Conservation (phyloP, 1,140 invertebrate genomes). For the Euwallacea similis region DNA sequence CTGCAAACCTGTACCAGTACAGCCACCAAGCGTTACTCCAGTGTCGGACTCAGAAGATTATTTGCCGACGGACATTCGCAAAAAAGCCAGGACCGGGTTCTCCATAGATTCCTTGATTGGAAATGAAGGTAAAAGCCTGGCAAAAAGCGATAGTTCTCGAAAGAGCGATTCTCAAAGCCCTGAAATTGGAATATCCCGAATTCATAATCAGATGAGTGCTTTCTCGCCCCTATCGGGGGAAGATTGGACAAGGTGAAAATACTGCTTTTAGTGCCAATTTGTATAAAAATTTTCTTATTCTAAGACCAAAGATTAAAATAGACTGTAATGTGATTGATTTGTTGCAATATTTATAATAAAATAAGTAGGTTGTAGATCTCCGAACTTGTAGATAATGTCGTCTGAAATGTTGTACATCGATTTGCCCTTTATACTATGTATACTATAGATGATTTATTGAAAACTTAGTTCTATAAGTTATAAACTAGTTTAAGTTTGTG, state of each 20-base stretch:
- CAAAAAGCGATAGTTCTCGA: slow-evolving; percentile 33
- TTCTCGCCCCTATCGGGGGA: slow-evolving; percentile 50
- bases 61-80: slow-evolving; percentile 44
- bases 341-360: slow-evolving; percentile 47
- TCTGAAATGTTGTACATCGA: neutral
- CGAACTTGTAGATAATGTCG: slow-evolving; percentile 13
- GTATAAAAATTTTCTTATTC: slow-evolving; percentile 18
- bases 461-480: slow-evolving; percentile 45
- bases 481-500: no score
- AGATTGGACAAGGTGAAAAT: slow-evolving; percentile 53
- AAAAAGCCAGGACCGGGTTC: slow-evolving; percentile 51
- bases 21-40: slow-evolving; percentile 51
- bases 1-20: slow-evolving; percentile 58
- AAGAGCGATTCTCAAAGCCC: slow-evolving; percentile 42
- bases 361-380: slow-evolving; percentile 25
- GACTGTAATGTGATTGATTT: slow-evolving; percentile 45
- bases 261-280: neutral
- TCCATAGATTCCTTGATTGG: slow-evolving; percentile 53
- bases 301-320: slow-evolving; percentile 45
- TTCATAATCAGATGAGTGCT: slow-evolving; percentile 49
- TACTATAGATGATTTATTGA: slow-evolving; percentile 26
- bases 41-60: slow-evolving; percentile 48
- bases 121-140: slow-evolving; percentile 37
- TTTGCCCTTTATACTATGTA: slow-evolving; percentile 43
- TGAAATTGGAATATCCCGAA: slow-evolving; percentile 39